These are phyloP conservation scores for Patella vulgata DNA, from an alignment of 1,140 invertebrate genomes.

Conservation along the genomic window DNA sequence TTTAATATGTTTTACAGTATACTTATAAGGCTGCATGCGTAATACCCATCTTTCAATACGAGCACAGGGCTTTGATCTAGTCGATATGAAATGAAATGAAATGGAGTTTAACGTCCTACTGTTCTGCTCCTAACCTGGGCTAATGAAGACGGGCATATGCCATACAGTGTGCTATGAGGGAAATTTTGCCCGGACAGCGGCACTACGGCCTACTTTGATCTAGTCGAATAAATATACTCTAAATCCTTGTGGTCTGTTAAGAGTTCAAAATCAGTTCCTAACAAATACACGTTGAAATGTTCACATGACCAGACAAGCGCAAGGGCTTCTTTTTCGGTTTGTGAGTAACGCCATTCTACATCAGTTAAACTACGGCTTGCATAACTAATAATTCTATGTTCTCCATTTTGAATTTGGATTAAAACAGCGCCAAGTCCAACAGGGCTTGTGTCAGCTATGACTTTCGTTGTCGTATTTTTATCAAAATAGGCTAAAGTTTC, in stretches of 20 bases:
- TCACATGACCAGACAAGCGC: neutral
- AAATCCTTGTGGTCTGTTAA: too few species aligned
- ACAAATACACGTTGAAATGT: neutral
- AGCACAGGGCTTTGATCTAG: slow-evolving; percentile 5
- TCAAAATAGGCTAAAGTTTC: slow-evolving; percentile 12
- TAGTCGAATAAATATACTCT: slow-evolving; percentile 1
- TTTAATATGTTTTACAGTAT: slow-evolving; percentile 5
- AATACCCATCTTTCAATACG: slow-evolving; percentile 27
- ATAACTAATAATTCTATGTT: neutral
- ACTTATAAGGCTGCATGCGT: slow-evolving; percentile 18
- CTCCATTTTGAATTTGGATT: too few species aligned
- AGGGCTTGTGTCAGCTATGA: slow-evolving; percentile 23
- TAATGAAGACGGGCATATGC: too few species aligned
- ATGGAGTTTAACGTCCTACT: too few species aligned
- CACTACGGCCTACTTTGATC: too few species aligned
- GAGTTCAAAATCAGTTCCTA: neutral
- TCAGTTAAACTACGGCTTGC: neutral
- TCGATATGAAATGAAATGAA: too few species aligned
- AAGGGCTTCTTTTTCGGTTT: neutral
- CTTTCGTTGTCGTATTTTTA: slow-evolving; percentile 1
- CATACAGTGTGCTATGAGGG: too few species aligned
- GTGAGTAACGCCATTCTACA: neutral
- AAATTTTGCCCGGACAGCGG: too few species aligned
- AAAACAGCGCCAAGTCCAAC: slow-evolving; percentile 25
- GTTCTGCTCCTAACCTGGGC: too few species aligned